Conservation (phyloP, 2,888 invertebrate species). For the Sarcophaga carnaria region DNA sequence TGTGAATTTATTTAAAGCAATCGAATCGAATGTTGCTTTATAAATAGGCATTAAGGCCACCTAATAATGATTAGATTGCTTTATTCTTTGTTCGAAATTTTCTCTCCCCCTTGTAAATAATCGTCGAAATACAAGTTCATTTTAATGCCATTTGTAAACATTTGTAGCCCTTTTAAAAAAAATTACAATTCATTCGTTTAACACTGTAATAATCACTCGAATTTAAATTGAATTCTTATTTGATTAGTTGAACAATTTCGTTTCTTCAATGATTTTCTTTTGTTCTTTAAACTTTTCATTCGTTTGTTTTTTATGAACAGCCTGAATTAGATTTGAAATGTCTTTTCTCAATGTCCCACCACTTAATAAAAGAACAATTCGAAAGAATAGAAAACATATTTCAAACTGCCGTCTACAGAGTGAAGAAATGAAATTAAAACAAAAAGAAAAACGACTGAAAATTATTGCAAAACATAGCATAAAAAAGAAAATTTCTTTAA, state of each 20-base stretch:
- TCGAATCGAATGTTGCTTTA: no score
- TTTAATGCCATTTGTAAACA: constrained; percentile 12
- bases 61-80: no score
- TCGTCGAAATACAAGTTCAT: not conserved
- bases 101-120: no score
- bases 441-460: not conserved
- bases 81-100: no score
- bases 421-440: not conserved
- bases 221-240: not conserved
- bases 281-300: not conserved
- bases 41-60: no score
- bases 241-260: constrained; percentile 9
- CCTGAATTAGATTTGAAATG: not conserved
- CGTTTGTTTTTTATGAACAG: not conserved
- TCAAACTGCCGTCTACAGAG: not conserved
- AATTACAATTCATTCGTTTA: constrained; percentile 11
- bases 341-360: constrained; percentile 6
- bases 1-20: no score
- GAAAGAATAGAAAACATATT: constrained; percentile 2
- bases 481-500: constrained; percentile 11
- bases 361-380: not conserved
- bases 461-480: not conserved
- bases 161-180: constrained; percentile 3
- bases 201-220: not conserved
- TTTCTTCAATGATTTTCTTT: constrained; percentile 10